Conservation (phyloP, 2,888 invertebrate species). For the Hirtodrosophila histrioides region DNA sequence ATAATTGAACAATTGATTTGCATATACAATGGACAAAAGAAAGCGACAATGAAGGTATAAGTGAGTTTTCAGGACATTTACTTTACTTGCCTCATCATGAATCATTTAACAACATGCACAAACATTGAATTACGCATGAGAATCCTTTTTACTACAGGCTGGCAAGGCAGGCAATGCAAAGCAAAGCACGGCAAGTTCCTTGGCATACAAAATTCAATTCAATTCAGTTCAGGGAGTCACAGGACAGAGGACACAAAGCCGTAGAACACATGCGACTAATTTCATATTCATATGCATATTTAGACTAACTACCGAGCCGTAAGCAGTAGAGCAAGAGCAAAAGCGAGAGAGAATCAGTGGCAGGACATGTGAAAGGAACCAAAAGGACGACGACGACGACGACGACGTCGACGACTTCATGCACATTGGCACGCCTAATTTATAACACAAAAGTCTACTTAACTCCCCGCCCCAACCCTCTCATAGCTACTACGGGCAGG, state of each 20-base stretch:
- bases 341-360: constrained; percentile 1
- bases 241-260: constrained; percentile 11
- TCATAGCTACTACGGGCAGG: background rate
- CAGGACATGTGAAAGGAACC: constrained; percentile 13
- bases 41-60: constrained; percentile 4
- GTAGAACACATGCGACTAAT: constrained; percentile 71
- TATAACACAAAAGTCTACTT: constrained; percentile 78
- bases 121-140: constrained; percentile 70
- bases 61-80: background rate
- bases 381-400: constrained; percentile 23
- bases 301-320: constrained; percentile 67
- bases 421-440: constrained; percentile 74
- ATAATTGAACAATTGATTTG: constrained; percentile 13
- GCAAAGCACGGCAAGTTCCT: constrained; percentile 5
- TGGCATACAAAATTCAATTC: constrained; percentile 56
- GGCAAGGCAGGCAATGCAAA: background rate
- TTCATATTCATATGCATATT: constrained; percentile 76
- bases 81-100: constrained; percentile 42
- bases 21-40: constrained; percentile 7
- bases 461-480: constrained; percentile 48
- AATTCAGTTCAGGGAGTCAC: constrained; percentile 61
- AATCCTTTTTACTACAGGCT: constrained; percentile 46
- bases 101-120: constrained; percentile 68
- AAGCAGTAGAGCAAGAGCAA: constrained; percentile 25
- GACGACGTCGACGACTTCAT: constrained; percentile 32